Base-by-base conservation (phyloP, 1,140 invertebrate species). In the Listronotus bonariensis region DNA sequence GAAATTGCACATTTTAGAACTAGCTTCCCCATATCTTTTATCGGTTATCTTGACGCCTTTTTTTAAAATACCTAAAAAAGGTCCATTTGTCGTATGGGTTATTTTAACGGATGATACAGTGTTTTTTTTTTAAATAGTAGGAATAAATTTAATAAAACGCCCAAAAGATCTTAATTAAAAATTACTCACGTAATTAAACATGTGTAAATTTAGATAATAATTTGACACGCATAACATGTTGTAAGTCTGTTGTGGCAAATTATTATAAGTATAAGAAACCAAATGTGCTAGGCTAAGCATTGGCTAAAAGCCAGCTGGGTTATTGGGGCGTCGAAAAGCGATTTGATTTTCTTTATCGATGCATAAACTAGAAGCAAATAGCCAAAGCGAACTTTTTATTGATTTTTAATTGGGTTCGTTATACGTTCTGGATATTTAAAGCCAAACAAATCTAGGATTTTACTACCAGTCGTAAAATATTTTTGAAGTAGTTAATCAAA, bases 251-350 rank as follows among this genome's bases (percentile, higher is more conserved):
- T 11, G 14, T 45, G 14, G 42, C 42, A 45, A 7, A 45, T 45
- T 45, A 45, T 45, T 2, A 45, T 45, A 17, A 26, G 20, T 26
- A 26, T 45, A 9, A 45, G 42, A 45, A 45, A 41, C 10, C 38
- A 14, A 41, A 41, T 55, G 38, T 59, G 12, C 20, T 5, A 26
- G 20, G 20, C 20, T 26, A 26, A 26, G 46, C n/a, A 20, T 60
- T 60, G 57, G 57, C 45, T 6, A 15, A n/a, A 38, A 15, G 57
- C 57, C 57, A 62, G 59, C 31, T 32, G 51, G 49, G 41, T 53
- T 40, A 62, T 42, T 38, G 26, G 41, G 48, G 31, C 59, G 15
- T 52, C 49, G 49, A 36, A 45, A 45, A 52, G 49, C 18, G 49
- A 52, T 52, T 52, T 52, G 26, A 26, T 26, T 9, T 31, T 10